Evolutionary conservation across 1,140 invertebrate species (phyloP).

Genomic region (Drosophila ohnishii): DNA sequence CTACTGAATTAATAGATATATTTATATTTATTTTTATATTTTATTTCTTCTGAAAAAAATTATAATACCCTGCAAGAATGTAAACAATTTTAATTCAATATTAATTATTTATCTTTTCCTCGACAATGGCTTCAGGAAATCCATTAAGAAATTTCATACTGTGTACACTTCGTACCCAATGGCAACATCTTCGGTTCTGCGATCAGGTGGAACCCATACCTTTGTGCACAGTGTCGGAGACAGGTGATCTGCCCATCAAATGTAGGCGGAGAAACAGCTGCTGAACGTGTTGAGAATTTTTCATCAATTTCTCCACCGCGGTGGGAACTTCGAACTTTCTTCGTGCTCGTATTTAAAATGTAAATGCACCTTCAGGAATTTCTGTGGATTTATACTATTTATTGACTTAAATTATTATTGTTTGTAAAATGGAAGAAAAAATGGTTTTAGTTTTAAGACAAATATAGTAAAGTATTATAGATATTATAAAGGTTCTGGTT

Average conservation of each 20-base stretch:
- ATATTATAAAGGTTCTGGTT: too few species aligned
- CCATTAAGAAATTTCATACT: slow-evolving; percentile 23
- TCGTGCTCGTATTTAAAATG: slow-evolving; percentile 25
- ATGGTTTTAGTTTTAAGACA: neutral
- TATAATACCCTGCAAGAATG: too few species aligned
- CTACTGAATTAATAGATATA: neutral
- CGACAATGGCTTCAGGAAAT: neutral
- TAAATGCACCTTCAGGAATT: slow-evolving; percentile 5
- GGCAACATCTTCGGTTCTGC: slow-evolving; percentile 28
- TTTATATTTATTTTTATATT: too few species aligned
- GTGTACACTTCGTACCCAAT: slow-evolving; percentile 29
- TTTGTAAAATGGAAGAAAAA: neutral
- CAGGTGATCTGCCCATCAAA: slow-evolving; percentile 43
- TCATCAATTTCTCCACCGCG: slow-evolving; percentile 44
- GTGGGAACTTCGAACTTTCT: slow-evolving; percentile 69
- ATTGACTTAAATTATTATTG: neutral
- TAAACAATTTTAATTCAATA: too few species aligned
- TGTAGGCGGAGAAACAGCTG: slow-evolving; percentile 32
- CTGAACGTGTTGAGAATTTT: slow-evolving; percentile 67
- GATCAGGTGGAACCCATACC: slow-evolving; percentile 20
- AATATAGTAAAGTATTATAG: neutral
- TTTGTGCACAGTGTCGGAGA: slow-evolving; percentile 2
- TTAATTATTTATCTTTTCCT: too few species aligned
- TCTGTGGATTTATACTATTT: too few species aligned
- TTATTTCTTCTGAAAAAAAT: too few species aligned